Conservation (phyloP, 1,140 invertebrate species). For the Mactra quadrangularis region DNA sequence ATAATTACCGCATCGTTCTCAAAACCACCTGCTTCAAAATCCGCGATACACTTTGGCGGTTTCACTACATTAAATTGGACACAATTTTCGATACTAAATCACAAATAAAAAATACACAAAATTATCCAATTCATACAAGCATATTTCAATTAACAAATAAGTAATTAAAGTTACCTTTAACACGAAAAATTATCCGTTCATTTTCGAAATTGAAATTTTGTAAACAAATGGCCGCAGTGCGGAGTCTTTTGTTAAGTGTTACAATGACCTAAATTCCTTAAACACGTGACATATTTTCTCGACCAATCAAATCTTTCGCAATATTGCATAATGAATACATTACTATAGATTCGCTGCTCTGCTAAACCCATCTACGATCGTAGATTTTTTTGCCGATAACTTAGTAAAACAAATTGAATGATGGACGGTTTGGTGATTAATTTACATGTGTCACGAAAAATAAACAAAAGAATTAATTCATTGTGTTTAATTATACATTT, state of each 20-base stretch:
- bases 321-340: slow-evolving; percentile 65
- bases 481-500: no score
- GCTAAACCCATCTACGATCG: slow-evolving; percentile 15
- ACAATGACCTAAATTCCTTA: slow-evolving; percentile 62
- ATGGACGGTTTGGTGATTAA: neutral
- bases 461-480: no score
- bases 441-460: neutral
- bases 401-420: neutral
- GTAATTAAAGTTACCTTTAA: slow-evolving; percentile 40
- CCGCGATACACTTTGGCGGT: slow-evolving; percentile 13
- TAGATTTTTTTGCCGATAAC: slow-evolving; percentile 1
- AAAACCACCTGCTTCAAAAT: slow-evolving; percentile 36
- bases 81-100: neutral
- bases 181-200: slow-evolving; percentile 55
- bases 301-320: slow-evolving; percentile 60
- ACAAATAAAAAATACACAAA: neutral
- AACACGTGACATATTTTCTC: slow-evolving; percentile 60
- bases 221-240: slow-evolving; percentile 62
- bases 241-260: slow-evolving; percentile 63
- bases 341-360: neutral
- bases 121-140: neutral
- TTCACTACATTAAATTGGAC: slow-evolving; percentile 4
- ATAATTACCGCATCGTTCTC: no score
- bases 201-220: slow-evolving; percentile 59
- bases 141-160: slow-evolving; percentile 14